Percentiles rank a stretch among this genome's conserved stretches.
phyloP scores from a whole-genome alignment of 2,888 invertebrate genomes.

The Anoplius nigerrimus region DNA sequence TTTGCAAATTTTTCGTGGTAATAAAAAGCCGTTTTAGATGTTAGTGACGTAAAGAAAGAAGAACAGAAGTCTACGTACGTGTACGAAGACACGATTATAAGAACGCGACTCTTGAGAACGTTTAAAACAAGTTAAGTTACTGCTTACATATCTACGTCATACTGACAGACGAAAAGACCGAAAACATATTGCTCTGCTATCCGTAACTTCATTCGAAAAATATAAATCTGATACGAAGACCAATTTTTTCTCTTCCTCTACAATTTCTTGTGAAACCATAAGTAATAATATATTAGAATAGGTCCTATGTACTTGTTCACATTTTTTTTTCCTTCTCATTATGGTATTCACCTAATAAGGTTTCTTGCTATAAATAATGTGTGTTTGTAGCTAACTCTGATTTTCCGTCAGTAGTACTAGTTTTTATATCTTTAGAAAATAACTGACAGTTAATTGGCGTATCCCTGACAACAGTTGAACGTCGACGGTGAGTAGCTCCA shows the following conservation, averaged over 20 bases:
- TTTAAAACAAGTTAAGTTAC: conserved; percentile 58
- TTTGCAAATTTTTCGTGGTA: conserved; percentile 25
- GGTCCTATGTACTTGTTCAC: conserved; percentile 67
- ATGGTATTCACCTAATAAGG: conserved; percentile 68
- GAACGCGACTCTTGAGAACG: conserved; percentile 52
- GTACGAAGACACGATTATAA: conserved; percentile 41
- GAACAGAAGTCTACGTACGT: conserved; percentile 12
- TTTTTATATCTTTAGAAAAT: conserved; percentile 68
- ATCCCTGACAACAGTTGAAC: conserved; percentile 46
- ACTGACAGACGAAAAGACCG: conserved; percentile 54
- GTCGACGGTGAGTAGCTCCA: conserved; percentile 39
- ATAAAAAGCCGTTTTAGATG: conserved; percentile 29
- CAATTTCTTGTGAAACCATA: conserved; percentile 60
- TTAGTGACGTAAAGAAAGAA: conserved; percentile 35
- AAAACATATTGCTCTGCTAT: conserved; percentile 65
- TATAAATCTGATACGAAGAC: conserved; percentile 70
- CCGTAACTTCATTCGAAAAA: conserved; percentile 67
- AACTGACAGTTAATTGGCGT: conserved; percentile 62
- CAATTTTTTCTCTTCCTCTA: conserved; percentile 58
- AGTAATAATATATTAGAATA: conserved; percentile 69
- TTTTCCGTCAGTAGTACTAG: conserved; percentile 69
- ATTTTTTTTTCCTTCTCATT: conserved; percentile 66
- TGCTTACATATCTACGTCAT: conserved; percentile 50
- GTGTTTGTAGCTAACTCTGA: conserved; percentile 65
- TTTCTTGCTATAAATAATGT: conserved; percentile 67